Conservation (phyloP, 2,113 vertebrate species). For the Sinocyclocheilus maitianheensis region DNA sequence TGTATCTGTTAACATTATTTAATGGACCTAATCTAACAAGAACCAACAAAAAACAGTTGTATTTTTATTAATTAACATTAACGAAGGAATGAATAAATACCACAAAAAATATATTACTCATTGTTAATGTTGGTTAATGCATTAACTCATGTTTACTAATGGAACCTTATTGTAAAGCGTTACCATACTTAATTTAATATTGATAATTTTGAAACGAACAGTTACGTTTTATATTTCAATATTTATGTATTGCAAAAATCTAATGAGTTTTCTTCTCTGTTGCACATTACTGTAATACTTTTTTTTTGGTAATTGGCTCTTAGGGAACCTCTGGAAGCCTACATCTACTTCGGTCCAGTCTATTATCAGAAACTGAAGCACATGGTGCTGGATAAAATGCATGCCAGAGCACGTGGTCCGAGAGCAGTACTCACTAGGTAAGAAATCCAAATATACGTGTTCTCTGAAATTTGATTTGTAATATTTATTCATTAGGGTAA, state of each 20-base stretch:
- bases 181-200: background rate
- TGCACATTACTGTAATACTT: background rate
- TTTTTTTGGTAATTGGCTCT: background rate
- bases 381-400: constrained; percentile 99
- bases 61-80: too few relatives aligned
- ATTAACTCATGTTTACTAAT: too few relatives aligned
- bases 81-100: too few relatives aligned
- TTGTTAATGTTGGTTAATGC: too few relatives aligned
- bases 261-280: background rate
- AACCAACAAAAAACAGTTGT: too few relatives aligned
- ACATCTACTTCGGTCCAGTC: constrained; percentile 97
- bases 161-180: too few relatives aligned
- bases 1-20: too few relatives aligned
- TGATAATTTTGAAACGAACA: background rate
- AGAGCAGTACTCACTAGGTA: constrained; percentile 97
- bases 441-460: background rate
- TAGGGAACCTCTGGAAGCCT: constrained; percentile 95
- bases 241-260: background rate
- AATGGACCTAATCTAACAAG: too few relatives aligned
- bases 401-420: constrained; percentile 93
- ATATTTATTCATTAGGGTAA: too few relatives aligned
- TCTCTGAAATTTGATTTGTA: background rate
- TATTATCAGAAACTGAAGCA: constrained; percentile 99
- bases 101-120: too few relatives aligned
- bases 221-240: background rate